Conservation (phyloP, 2,113 vertebrate species). For the Rutilus rutilus region DNA sequence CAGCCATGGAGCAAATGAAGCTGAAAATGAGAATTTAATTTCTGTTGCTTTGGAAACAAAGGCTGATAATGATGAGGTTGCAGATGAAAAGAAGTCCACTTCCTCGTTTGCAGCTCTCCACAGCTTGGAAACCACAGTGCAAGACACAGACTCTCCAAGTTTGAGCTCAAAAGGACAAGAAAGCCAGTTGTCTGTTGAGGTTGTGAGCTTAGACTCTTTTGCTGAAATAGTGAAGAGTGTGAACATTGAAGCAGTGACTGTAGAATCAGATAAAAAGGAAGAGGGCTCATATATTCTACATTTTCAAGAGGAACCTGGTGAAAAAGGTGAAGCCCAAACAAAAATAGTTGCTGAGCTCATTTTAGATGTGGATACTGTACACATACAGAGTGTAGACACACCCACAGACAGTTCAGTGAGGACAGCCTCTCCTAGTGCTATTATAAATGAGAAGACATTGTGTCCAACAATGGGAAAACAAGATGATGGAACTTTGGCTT, state of each 20-base stretch:
- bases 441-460: slow-evolving; percentile 11
- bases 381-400: slow-evolving; percentile 33
- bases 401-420: slow-evolving; percentile 7
- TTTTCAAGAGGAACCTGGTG: not conserved
- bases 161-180: not conserved
- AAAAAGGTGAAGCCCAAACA: not conserved
- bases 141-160: not conserved
- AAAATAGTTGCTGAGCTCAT: slow-evolving; percentile 58
- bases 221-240: not conserved
- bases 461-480: not conserved
- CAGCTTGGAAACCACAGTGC: not conserved
- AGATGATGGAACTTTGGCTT: not conserved
- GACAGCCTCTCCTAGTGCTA: not conserved
- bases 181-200: not conserved
- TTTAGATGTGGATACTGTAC: slow-evolving; percentile 52
- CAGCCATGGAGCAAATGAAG: not conserved
- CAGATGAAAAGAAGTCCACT: slow-evolving; percentile 12
- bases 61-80: slow-evolving; percentile 7
- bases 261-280: not conserved
- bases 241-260: not conserved
- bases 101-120: not conserved
- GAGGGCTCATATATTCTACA: not conserved
- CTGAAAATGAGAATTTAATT: not conserved
- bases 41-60: slow-evolving; percentile 18
- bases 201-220: not conserved